Base-by-base conservation (phyloP, 2,113 vertebrate species). In the Perca flavescens region DNA sequence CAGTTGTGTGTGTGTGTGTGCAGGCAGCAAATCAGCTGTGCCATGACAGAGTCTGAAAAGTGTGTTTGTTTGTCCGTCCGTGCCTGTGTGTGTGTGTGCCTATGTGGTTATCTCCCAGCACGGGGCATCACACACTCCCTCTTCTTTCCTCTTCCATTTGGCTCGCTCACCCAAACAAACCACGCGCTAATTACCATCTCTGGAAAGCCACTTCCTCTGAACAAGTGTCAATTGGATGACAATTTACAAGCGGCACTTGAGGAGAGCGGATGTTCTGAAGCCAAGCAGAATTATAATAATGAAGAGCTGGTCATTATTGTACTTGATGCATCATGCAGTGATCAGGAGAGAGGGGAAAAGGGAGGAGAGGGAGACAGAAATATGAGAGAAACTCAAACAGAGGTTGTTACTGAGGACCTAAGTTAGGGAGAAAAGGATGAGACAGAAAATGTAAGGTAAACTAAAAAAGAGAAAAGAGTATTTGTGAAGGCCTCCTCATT, bases 211-310 rank as follows among this genome's bases (percentile, higher is more conserved):
- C 89, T 91, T 91, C 83, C 80, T 82, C 83, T 68, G 83, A 91
- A 87, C 91, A 91, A 87, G 89, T 91, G 91, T 94, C 92, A 93
- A 88, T 90, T 93, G 86, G 87, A 85, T 87, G 88, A 91, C 79
- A 91, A 87, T 91, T 89, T 88, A 76, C 86, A 91, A 69, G 87
- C 34, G 22, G 87, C 89, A 82, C 88, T 91, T 60, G 71, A 88
- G 74, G 47, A 74, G 67, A 87, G 77, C 28, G 73, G 83, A 81
- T 79, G 61, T 77, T 77, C 70, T 13, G 83, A 75, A 81, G 79
- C 74, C 61, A 64, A 61, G 77, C 15, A 0, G 46, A 53, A 60
- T 63, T 80, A 11, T 43, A 74, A 80, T 71, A 87, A 80, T 52
- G 65, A 28, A 69, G 70, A 78, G 66, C 64, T 74, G 63, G 52